Conservation (phyloP, 2,888 invertebrate genomes). For the Panzeria rudis region DNA sequence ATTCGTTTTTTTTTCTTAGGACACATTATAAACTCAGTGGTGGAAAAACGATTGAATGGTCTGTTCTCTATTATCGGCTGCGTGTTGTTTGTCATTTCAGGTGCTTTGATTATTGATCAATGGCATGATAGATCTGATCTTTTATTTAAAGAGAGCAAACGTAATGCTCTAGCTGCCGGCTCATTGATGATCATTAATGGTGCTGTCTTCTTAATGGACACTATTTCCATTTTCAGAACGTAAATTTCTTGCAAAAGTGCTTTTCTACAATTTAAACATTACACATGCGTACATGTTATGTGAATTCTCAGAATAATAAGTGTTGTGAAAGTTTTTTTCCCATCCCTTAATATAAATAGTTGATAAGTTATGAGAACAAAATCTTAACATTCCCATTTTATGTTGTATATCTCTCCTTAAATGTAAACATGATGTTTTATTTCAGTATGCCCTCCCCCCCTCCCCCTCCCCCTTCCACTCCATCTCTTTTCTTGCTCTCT, state of each 20-base stretch:
- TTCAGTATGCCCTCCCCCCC: background rate
- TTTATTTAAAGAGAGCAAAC: constrained; percentile 78
- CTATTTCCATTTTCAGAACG: constrained; percentile 82
- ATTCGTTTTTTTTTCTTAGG: constrained; percentile 74
- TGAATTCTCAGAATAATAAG: constrained; percentile 17
- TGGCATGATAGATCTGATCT: constrained; percentile 78
- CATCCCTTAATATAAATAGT: constrained; percentile 25
- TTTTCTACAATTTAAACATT: background rate
- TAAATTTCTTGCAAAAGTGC: constrained; percentile 74
- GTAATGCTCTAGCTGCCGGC: constrained; percentile 81
- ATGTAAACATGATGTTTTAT: background rate
- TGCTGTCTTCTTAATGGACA: constrained; percentile 81
- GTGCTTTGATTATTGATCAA: constrained; percentile 81
- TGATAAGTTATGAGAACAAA: constrained; percentile 37
- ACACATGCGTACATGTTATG: constrained; percentile 1
- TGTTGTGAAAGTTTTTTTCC: constrained; percentile 1
- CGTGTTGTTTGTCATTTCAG: constrained; percentile 80
- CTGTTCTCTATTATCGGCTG: constrained; percentile 80
- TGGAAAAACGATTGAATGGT: constrained; percentile 82
- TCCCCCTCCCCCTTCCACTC: background rate
- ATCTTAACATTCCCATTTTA: constrained; percentile 55
- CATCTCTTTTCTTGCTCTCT: no score
- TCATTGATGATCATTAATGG: constrained; percentile 82
- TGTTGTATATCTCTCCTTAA: constrained; percentile 3
- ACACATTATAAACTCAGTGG: constrained; percentile 79